phyloP scores from a whole-genome alignment of 2,113 vertebrate genomes.

The Barbus barbus region DNA sequence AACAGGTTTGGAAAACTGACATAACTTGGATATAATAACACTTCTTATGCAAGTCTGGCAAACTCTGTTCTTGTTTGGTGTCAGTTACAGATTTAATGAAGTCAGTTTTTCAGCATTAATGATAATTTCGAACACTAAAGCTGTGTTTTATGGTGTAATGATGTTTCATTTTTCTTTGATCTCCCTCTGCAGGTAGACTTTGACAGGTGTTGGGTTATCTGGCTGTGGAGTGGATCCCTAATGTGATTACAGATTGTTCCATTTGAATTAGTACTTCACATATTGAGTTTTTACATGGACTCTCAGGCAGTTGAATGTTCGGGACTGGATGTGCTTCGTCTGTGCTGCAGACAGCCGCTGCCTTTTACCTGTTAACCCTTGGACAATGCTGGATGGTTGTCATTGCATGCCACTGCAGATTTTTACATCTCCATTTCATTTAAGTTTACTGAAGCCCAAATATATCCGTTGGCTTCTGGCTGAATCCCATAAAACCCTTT shows the following conservation, averaged over 20 bases:
- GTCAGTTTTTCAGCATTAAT: too few species aligned
- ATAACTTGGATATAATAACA: too few species aligned
- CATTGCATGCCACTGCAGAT: neutral
- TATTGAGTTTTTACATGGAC: slow-evolving; percentile 22
- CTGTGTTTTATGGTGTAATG: neutral
- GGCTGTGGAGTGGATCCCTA: neutral
- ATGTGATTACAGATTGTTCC: neutral
- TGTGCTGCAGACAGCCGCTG: too few species aligned
- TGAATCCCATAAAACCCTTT: neutral
- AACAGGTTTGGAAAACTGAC: too few species aligned
- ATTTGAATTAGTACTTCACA: neutral
- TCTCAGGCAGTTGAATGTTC: slow-evolving; percentile 17
- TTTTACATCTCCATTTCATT: neutral
- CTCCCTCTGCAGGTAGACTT: neutral
- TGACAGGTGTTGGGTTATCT: too few species aligned
- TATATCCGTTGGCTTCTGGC: neutral
- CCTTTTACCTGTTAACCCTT: neutral
- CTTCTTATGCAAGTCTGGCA: too few species aligned
- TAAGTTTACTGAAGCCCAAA: neutral
- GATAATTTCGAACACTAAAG: too few species aligned
- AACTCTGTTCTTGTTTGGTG: too few species aligned
- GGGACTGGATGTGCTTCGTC: too few species aligned
- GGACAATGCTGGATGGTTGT: neutral
- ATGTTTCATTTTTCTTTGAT: neutral
- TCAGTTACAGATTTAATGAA: too few species aligned